Percentiles rank a stretch among this genome's conserved stretches.
These are phyloP conservation scores for Chloroclysta siterata DNA, from an alignment of 2,888 invertebrate species.

Conservation along the genomic window DNA sequence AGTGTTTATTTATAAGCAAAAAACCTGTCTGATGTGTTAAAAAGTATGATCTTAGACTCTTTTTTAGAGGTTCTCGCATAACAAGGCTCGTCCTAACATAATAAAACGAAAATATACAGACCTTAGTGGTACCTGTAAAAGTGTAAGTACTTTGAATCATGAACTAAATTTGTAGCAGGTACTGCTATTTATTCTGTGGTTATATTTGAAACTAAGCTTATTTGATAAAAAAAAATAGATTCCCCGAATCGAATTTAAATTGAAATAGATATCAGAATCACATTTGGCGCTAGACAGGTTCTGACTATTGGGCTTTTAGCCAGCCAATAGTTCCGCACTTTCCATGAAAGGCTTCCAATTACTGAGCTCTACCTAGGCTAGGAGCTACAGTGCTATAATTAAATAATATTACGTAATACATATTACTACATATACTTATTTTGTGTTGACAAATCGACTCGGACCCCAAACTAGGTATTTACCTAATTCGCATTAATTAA, in stretches of 20 bases:
- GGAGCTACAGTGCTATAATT: background rate
- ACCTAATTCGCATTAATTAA: background rate
- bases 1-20: background rate
- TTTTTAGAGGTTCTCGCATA: background rate
- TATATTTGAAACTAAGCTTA: too few relatives aligned
- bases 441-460: conserved; percentile 33
- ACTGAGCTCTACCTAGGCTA: conserved; percentile 1
- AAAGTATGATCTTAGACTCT: background rate
- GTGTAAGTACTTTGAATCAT: too few relatives aligned
- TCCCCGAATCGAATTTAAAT: background rate
- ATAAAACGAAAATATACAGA: too few relatives aligned
- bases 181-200: too few relatives aligned
- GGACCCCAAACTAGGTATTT: conserved; percentile 1
- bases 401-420: conserved; percentile 10
- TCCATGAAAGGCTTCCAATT: conserved; percentile 15
- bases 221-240: background rate
- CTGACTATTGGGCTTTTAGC: conserved; percentile 1
- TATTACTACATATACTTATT: too few relatives aligned
- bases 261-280: background rate
- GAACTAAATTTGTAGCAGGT: too few relatives aligned
- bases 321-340: conserved; percentile 19
- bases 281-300: conserved; percentile 17
- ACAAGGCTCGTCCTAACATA: background rate
- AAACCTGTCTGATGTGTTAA: conserved; percentile 3
- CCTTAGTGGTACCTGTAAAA: too few relatives aligned